phyloP scores from a whole-genome alignment of 2,797 vertebrate genomes.

The Catostomus latipinnis region DNA sequence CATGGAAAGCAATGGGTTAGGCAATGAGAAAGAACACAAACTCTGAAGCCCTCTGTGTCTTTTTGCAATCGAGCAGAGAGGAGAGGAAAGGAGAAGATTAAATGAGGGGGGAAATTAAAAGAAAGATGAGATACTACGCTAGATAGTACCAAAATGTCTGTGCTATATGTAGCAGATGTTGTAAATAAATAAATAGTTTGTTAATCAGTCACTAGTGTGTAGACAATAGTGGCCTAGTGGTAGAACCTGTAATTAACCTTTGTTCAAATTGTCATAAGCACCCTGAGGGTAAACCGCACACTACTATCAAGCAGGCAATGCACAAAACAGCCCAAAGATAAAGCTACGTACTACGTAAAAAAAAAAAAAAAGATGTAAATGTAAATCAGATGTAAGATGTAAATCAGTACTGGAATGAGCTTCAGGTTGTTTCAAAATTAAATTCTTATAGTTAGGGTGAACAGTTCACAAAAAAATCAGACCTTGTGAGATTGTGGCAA shows the following conservation, averaged over 20 bases:
- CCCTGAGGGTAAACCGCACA: constrained; percentile 45
- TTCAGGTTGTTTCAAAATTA: background rate
- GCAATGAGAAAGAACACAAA: constrained; percentile 67
- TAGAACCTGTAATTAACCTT: constrained; percentile 56
- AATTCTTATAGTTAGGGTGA: background rate
- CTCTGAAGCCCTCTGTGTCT: constrained; percentile 67
- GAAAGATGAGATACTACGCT: constrained; percentile 35
- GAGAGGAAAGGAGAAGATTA: constrained; percentile 43
- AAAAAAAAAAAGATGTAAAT: too few species aligned
- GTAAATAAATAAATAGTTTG: background rate
- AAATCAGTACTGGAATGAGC: constrained; percentile 11
- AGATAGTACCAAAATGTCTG: too few species aligned
- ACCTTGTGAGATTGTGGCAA: background rate
- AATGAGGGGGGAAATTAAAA: constrained; percentile 31
- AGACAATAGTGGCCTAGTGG: constrained; percentile 15
- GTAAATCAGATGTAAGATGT: background rate
- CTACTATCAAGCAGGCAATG: constrained; percentile 10
- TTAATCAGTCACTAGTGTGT: constrained; percentile 38
- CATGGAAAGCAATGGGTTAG: constrained; percentile 69
- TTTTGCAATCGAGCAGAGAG: constrained; percentile 75
- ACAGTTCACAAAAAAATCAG: background rate
- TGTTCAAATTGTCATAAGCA: constrained; percentile 56
- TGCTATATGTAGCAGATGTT: constrained; percentile 49
- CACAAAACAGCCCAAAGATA: constrained; percentile 31
- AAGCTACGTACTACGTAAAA: background rate